Conservation (phyloP, 2,113 vertebrate genomes). For the Lynx canadensis region DNA sequence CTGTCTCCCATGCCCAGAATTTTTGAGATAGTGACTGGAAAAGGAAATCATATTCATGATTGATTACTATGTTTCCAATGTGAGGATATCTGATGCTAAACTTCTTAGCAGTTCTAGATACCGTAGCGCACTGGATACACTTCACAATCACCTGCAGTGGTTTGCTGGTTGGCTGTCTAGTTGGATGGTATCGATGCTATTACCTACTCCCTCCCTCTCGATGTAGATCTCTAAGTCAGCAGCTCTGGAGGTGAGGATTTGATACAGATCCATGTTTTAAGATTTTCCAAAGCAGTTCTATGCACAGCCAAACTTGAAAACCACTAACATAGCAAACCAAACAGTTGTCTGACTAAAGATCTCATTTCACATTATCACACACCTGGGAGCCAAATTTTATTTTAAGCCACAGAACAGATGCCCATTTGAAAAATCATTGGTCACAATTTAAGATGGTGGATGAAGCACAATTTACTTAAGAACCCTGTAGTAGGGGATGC, state of each 20-base stretch:
- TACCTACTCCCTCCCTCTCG: not conserved
- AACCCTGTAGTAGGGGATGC: not conserved
- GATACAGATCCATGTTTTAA: not conserved
- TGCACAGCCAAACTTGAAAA: not conserved
- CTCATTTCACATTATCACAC: not conserved
- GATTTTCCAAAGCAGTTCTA: not conserved
- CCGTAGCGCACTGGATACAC: not conserved
- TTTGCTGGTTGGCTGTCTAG: not conserved
- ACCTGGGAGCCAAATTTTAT: not conserved
- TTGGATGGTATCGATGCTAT: not conserved
- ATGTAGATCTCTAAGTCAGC: not conserved
- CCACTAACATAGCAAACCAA: not conserved
- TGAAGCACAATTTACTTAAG: not conserved
- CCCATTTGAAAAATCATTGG: not conserved
- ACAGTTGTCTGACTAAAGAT: not conserved
- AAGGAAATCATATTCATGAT: not conserved
- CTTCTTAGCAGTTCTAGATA: not conserved
- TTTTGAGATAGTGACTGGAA: not conserved
- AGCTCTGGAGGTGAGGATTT: not conserved
- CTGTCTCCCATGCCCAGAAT: not conserved
- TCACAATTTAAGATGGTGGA: not conserved
- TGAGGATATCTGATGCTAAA: not conserved
- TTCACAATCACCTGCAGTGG: not conserved
- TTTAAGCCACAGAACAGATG: not conserved
- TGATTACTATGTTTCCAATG: not conserved